Conservation (phyloP, 2,113 vertebrate species). For the Leptobrachium leishanense region DNA sequence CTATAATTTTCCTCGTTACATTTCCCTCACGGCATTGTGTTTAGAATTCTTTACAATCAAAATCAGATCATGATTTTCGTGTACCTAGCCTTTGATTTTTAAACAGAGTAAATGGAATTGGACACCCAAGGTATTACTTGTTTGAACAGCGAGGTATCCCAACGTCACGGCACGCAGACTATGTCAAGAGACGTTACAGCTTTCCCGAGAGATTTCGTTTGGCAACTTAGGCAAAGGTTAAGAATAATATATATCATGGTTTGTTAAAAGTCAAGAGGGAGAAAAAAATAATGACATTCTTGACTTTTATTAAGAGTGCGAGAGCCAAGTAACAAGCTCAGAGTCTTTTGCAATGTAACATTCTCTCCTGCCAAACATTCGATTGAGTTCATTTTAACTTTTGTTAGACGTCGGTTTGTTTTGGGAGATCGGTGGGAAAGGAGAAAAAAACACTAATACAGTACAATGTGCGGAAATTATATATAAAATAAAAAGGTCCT, state of each 20-base stretch:
- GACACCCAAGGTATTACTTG: slow-evolving; percentile 25
- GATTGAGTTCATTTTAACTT: not conserved
- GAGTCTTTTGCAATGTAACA: slow-evolving; percentile 19
- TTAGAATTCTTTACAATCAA: slow-evolving; percentile 15
- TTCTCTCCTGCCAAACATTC: not conserved
- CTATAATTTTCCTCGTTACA: no score
- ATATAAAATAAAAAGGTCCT: no score
- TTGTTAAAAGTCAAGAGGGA: slow-evolving; percentile 5
- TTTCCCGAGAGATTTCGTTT: slow-evolving; percentile 22
- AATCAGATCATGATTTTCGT: not conserved
- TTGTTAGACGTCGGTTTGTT: no score
- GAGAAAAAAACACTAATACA: no score
- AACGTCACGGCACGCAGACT: not conserved
- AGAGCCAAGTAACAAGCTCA: slow-evolving; percentile 3
- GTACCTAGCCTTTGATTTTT: not conserved
- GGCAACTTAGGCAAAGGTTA: slow-evolving; percentile 4
- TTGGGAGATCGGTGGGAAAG: no score
- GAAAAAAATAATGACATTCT: not conserved
- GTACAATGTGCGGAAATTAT: no score
- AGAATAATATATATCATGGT: not conserved
- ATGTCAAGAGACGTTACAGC: slow-evolving; percentile 11
- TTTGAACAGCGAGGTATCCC: slow-evolving; percentile 25
- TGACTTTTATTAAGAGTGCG: not conserved
- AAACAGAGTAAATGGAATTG: slow-evolving; percentile 26
- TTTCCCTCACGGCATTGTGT: no score